Evolutionary conservation across 1,140 invertebrate species (phyloP), one percentile per base, ranked within the genome.

Genomic region (Drosophila rhopaloa): DNA sequence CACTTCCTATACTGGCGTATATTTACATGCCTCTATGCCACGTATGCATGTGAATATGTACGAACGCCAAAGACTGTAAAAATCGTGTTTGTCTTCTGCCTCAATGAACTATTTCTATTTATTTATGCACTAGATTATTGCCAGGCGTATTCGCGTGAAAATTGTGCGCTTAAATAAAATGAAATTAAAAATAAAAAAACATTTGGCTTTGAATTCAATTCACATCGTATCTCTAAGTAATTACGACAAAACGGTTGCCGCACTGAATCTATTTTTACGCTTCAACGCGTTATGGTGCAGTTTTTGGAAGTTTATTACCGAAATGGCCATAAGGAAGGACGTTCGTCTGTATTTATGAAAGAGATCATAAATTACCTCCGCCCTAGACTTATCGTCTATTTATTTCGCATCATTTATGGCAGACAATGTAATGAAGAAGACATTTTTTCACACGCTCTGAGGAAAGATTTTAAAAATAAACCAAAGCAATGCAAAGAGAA

Each of bases 21-120:
- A 41, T 65, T 65, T 74, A 32, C 71, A 61, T 37, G 14, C 24
- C 66, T 14, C 62, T 38, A 11, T 44, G 16, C 38, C 37, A 24
- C 14, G 5, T 5, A 27, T 38, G 43, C 19, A 37, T 32, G 27
- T 37, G 29, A 19, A 32, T 16, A 16, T 13, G 4, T 24, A 50
- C 7, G 10, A 38, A 55, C 51, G 14, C 32, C 55, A 53, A 59
- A 56, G 46, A 27, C 70, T 70, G 41, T 70, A 71, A 71, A 71
- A 70, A 71, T 71, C 48, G 67, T 54, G 68, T 74, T 74, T 74
- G 56, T 73, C 71, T 71, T 70, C 56, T 55, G 56, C 57, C 79
- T 82, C 74, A 82, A 82, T 82, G 74, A 82, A 82, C 74, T 78
- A 74, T 78, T 77, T 77, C 68, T 70, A 67, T 75, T 79, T 77